Evolutionary conservation across 1,140 invertebrate genomes (phyloP).

Genomic region (Drosophila pallidifrons): DNA sequence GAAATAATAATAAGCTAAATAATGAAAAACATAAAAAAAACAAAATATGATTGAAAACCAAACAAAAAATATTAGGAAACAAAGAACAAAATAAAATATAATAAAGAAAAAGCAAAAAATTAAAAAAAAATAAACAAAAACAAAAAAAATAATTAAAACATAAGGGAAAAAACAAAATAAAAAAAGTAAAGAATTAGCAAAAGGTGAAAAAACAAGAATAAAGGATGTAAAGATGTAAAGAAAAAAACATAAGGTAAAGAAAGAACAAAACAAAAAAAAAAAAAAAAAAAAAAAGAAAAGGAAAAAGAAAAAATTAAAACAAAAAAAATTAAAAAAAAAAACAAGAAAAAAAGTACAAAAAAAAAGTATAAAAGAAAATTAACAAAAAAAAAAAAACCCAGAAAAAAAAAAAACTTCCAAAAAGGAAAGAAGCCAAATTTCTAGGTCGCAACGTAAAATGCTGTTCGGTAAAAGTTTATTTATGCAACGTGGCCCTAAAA

Average conservation of each 20-base stretch:
- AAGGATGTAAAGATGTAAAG: slow-evolving; percentile 26
- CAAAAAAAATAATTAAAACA: too few relatives aligned
- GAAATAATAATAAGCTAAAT: too few relatives aligned
- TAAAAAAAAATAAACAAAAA: too few relatives aligned
- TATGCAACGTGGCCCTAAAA: slow-evolving; percentile 61
- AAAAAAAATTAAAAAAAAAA: slow-evolving; percentile 22
- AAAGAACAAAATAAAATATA: too few relatives aligned
- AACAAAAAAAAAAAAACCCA: not conserved
- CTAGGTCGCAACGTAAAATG: slow-evolving; percentile 27
- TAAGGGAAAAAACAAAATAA: too few relatives aligned
- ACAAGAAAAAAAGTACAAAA: slow-evolving; percentile 30
- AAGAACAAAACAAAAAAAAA: slow-evolving; percentile 16
- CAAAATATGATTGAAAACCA: too few relatives aligned
- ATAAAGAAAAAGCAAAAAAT: too few relatives aligned
- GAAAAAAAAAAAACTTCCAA: not conserved
- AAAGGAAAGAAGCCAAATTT: slow-evolving; percentile 67
- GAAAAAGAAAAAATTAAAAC: not conserved
- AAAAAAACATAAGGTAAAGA: not conserved
- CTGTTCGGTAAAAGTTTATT: slow-evolving; percentile 63
- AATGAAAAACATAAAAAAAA: too few relatives aligned
- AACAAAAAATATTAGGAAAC: too few relatives aligned
- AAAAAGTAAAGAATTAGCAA: not conserved
- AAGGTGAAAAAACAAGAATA: slow-evolving; percentile 25
- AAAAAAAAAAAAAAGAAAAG: slow-evolving; percentile 27
- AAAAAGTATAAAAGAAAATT: too few relatives aligned